A percentile compares a stretch with the other conserved stretches of the same genome.
These are phyloP conservation scores for Dynastes tityus DNA, from an alignment of 2,888 invertebrate genomes.

Conservation along the genomic window DNA sequence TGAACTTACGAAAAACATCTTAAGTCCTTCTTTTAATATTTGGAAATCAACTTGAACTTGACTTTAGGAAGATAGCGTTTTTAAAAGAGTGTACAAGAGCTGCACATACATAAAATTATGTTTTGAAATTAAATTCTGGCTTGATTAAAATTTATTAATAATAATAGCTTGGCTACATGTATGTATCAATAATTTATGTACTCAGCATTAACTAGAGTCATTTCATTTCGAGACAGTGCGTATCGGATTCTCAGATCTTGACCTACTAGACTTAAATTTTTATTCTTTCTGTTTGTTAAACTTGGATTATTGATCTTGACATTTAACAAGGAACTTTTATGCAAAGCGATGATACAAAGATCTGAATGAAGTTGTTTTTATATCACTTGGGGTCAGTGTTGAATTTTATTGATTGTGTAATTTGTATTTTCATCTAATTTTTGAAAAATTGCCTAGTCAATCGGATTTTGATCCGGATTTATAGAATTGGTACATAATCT, in stretches of 20 bases:
- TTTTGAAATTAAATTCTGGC: background rate
- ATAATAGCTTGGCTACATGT: too few species aligned
- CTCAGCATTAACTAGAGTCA: too few species aligned
- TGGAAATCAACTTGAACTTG: constrained; percentile 21
- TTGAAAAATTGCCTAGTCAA: background rate
- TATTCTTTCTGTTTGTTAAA: background rate
- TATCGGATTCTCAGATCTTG: too few species aligned
- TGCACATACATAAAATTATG: too few species aligned
- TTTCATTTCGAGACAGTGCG: too few species aligned
- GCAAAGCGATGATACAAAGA: background rate
- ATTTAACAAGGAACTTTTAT: constrained; percentile 1
- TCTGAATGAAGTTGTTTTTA: background rate
- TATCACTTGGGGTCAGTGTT: too few species aligned
- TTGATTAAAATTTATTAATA: background rate
- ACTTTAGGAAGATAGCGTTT: background rate
- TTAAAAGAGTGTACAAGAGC: too few species aligned
- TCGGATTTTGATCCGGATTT: too few species aligned
- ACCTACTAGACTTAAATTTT: too few species aligned
- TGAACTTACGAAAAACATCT: constrained; percentile 14
- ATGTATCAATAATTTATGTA: too few species aligned
- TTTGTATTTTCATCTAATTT: constrained; percentile 1
- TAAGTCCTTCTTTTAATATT: background rate
- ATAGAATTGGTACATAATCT: too few species aligned
- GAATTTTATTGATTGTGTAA: too few species aligned
- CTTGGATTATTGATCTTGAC: constrained; percentile 10